Evolutionary conservation across 2,888 invertebrate species (phyloP).

Genomic region (Arenicola marina): DNA sequence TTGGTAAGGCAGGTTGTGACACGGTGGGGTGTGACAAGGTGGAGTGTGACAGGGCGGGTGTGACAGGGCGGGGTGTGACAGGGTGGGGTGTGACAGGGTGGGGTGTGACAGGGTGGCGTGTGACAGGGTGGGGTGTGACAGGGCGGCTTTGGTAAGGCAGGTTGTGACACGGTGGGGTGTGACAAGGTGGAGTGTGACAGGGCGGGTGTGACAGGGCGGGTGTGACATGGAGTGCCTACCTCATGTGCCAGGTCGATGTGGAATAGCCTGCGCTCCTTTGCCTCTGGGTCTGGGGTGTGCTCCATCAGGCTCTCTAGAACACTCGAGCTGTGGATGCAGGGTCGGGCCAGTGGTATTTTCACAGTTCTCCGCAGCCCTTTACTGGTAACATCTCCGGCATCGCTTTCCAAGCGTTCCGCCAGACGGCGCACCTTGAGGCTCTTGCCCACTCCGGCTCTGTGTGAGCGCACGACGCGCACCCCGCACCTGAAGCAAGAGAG

Average conservation of each 20-base stretch:
- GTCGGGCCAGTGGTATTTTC: conserved; percentile 19
- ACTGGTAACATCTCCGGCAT: not conserved
- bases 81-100: too few relatives aligned
- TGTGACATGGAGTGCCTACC: conserved; percentile 21
- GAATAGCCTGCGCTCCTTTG: conserved; percentile 35
- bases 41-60: too few relatives aligned
- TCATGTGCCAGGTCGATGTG: conserved; percentile 46
- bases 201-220: too few relatives aligned
- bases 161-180: too few relatives aligned
- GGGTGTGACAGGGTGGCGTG: too few relatives aligned
- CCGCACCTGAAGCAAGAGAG: conserved; percentile 31
- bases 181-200: too few relatives aligned
- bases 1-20: too few relatives aligned
- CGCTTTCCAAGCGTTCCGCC: conserved; percentile 18
- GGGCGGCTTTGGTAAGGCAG: too few relatives aligned
- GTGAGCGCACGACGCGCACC: conserved; percentile 43
- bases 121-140: too few relatives aligned
- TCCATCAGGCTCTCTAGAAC: conserved; percentile 17
- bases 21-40: too few relatives aligned
- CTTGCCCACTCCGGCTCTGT: conserved; percentile 47
- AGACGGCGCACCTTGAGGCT: conserved; percentile 38
- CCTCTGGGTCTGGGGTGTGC: conserved; percentile 5
- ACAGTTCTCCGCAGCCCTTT: conserved; percentile 2
- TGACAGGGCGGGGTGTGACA: too few relatives aligned
- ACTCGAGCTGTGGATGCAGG: not conserved